Conservation (phyloP, 2,888 invertebrate species). For the Sphaeridia pumilis region DNA sequence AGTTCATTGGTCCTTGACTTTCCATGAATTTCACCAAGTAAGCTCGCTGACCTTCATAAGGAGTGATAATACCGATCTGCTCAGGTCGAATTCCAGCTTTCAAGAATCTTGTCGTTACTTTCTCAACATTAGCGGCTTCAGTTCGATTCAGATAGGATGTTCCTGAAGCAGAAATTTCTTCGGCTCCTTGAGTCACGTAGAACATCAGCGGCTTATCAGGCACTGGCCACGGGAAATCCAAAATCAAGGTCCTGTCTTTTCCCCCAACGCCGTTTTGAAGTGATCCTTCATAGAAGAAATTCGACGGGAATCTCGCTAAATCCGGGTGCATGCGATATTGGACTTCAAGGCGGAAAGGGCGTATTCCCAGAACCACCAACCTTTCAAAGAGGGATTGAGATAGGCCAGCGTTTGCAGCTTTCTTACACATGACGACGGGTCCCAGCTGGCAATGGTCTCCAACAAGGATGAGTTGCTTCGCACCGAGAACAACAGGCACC, state of each 20-base stretch:
- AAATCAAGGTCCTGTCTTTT: slow-evolving; percentile 76
- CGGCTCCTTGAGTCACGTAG: slow-evolving; percentile 94
- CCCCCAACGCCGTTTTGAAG: slow-evolving; percentile 93
- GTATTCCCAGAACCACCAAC: slow-evolving; percentile 88
- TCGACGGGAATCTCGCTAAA: slow-evolving; percentile 92
- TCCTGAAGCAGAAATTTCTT: slow-evolving; percentile 96
- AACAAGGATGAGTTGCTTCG: slow-evolving; percentile 80
- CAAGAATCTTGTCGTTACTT: slow-evolving; percentile 87
- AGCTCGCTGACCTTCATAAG: slow-evolving; percentile 96
- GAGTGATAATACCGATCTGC: slow-evolving; percentile 97
- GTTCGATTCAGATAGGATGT: slow-evolving; percentile 97
- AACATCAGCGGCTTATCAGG: slow-evolving; percentile 98
- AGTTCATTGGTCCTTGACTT: slow-evolving; percentile 91
- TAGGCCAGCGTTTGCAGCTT: slow-evolving; percentile 91
- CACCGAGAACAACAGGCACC: slow-evolving; percentile 97
- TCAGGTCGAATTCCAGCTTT: slow-evolving; percentile 92
- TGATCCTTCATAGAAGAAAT: slow-evolving; percentile 98
- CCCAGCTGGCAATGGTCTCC: slow-evolving; percentile 99
- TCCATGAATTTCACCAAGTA: slow-evolving; percentile 97
- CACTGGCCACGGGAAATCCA: slow-evolving; percentile 97
- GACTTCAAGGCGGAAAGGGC: slow-evolving; percentile 91
- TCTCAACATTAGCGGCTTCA: slow-evolving; percentile 97
- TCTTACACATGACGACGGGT: slow-evolving; percentile 99
- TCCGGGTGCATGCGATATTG: slow-evolving; percentile 99
- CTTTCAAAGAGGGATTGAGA: slow-evolving; percentile 96